phyloP scores from a whole-genome alignment of 2,888 invertebrate genomes.

The Eupithecia insigniata region DNA sequence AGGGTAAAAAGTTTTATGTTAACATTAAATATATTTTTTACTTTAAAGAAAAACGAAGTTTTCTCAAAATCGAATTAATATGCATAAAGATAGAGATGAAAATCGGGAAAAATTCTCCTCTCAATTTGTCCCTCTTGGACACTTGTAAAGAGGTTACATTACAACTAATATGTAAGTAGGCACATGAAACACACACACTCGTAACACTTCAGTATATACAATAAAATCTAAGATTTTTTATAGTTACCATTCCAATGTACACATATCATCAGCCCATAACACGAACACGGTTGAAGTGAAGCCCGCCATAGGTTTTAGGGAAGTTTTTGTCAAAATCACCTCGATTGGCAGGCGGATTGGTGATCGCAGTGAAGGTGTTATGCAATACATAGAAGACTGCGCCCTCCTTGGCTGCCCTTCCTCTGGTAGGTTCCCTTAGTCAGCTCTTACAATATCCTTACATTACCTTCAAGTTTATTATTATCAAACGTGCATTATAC shows the following conservation, averaged over 20 bases:
- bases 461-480: not conserved
- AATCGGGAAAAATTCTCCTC: not conserved
- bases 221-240: too few species aligned
- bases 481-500: not conserved
- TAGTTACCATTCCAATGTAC: too few species aligned
- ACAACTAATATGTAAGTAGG: not conserved
- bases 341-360: not conserved
- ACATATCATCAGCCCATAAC: not conserved
- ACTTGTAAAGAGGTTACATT: not conserved
- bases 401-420: not conserved
- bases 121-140: not conserved
- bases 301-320: not conserved
- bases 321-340: not conserved
- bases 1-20: constrained; percentile 21
- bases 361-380: not conserved
- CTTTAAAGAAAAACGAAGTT: not conserved
- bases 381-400: not conserved
- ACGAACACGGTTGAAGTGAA: not conserved
- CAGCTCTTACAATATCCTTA: not conserved
- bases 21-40: not conserved
- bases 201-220: not conserved
- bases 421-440: not conserved
- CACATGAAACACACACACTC: not conserved
- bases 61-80: not conserved
- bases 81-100: not conserved